Evolutionary conservation across 2,797 vertebrate genomes (phyloP).

Genomic region (Sebastes vulpes): DNA sequence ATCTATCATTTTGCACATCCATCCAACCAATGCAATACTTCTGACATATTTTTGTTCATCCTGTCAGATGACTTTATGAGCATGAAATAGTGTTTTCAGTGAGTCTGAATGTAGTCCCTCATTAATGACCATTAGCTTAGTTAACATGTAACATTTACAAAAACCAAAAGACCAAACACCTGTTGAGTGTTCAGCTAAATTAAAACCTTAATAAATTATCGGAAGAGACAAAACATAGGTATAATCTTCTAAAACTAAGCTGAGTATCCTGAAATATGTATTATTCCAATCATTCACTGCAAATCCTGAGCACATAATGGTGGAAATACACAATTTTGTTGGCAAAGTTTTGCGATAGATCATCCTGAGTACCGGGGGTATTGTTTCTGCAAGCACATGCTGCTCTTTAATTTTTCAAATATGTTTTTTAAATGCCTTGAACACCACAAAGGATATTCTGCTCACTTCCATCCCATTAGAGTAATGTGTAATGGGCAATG

Average conservation of each 20-base stretch:
- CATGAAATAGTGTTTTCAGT: neutral
- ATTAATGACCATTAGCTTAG: neutral
- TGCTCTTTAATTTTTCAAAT: neutral
- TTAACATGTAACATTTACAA: neutral
- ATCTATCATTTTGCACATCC: neutral
- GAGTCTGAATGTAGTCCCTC: neutral
- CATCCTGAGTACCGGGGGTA: too few relatives aligned
- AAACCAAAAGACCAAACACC: neutral
- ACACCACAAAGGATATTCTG: neutral
- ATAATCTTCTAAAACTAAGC: neutral
- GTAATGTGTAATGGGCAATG: too few relatives aligned
- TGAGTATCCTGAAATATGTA: neutral
- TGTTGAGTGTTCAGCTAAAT: neutral
- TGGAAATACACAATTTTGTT: neutral
- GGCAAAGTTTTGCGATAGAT: too few relatives aligned
- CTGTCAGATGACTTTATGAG: neutral
- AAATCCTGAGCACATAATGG: neutral
- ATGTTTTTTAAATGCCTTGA: neutral
- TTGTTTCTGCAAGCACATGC: too few relatives aligned
- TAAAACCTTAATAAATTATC: neutral
- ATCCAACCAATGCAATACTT: neutral
- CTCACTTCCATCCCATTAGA: too few relatives aligned
- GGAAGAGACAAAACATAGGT: neutral
- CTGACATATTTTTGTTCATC: neutral
- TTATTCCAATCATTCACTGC: neutral